These are phyloP conservation scores for Leptinotarsa tumamoca DNA, from an alignment of 2,888 invertebrate genomes.

Conservation along the genomic window DNA sequence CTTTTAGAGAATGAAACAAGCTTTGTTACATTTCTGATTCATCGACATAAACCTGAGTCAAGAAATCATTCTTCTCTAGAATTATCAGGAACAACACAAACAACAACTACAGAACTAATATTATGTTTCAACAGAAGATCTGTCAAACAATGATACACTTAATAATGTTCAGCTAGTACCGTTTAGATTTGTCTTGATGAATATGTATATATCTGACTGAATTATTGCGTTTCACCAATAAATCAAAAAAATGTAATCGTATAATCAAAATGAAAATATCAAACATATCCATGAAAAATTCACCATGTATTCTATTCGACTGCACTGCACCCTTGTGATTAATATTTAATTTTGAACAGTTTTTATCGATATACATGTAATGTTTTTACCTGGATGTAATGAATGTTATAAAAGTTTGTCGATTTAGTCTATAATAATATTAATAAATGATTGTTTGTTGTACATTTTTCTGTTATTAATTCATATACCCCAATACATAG, in stretches of 20 bases:
- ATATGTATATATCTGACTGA: too few species aligned
- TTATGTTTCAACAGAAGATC: too few species aligned
- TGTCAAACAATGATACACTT: too few species aligned
- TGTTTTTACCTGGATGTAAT: conserved; percentile 60
- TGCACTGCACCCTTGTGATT: conserved; percentile 36
- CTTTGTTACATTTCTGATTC: too few species aligned
- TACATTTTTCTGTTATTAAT: conserved; percentile 37
- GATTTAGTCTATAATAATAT: conserved; percentile 56
- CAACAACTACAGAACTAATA: too few species aligned
- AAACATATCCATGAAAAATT: conserved; percentile 40
- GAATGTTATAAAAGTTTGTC: conserved; percentile 55
- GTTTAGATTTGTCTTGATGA: too few species aligned
- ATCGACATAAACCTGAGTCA: too few species aligned
- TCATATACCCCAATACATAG: too few species aligned
- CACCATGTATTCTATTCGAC: conserved; percentile 30
- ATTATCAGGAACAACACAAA: too few species aligned
- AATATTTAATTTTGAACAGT: conserved; percentile 38
- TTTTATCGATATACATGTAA: conserved; percentile 52
- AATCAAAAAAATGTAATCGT: conserved; percentile 22
- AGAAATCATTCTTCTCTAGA: too few species aligned
- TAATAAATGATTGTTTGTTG: conserved; percentile 61
- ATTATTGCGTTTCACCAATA: background rate
- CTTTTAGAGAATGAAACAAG: too few species aligned
- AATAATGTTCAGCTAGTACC: too few species aligned
- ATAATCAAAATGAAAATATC: conserved; percentile 42